phyloP scores from a whole-genome alignment of 2,888 invertebrate species.

The Phengaris alcon region DNA sequence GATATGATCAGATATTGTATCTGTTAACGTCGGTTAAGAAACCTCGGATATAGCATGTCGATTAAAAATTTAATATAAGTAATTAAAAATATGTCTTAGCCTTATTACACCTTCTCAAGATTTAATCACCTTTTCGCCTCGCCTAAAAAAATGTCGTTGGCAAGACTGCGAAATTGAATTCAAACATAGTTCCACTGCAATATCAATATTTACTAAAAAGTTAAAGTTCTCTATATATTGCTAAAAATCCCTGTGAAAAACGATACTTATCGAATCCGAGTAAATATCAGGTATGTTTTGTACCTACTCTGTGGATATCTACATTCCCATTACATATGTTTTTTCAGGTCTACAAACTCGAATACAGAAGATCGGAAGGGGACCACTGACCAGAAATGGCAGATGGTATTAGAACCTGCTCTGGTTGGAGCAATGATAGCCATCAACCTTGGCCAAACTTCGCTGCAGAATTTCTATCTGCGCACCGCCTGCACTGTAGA shows the following conservation, averaged over 20 bases:
- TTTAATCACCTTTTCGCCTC: too few relatives aligned
- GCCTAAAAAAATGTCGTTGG: too few relatives aligned
- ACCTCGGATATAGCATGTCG: neutral
- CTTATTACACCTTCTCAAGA: too few relatives aligned
- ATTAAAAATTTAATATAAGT: too few relatives aligned
- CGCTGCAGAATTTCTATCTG: conserved; percentile 85
- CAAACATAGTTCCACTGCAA: too few relatives aligned
- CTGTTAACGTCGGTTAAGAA: neutral
- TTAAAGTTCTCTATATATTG: too few relatives aligned
- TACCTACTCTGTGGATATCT: neutral
- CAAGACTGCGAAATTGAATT: too few relatives aligned
- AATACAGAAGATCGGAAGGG: conserved; percentile 38
- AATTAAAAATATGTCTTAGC: too few relatives aligned
- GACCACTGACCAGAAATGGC: conserved; percentile 50
- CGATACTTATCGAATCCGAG: too few relatives aligned
- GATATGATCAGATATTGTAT: conserved; percentile 9
- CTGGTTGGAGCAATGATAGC: conserved; percentile 83
- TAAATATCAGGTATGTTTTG: neutral
- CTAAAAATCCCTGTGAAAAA: too few relatives aligned
- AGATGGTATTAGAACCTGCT: conserved; percentile 84
- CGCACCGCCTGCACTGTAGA: conserved; percentile 87
- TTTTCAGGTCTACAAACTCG: conserved; percentile 44
- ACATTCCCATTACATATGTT: neutral
- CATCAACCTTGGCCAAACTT: conserved; percentile 80
- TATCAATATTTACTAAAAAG: too few relatives aligned